A percentile compares a stretch with the other conserved stretches of the same genome.
phyloP scores from a whole-genome alignment of 2,888 invertebrate species.

The Caenorhabditis uteleia region DNA sequence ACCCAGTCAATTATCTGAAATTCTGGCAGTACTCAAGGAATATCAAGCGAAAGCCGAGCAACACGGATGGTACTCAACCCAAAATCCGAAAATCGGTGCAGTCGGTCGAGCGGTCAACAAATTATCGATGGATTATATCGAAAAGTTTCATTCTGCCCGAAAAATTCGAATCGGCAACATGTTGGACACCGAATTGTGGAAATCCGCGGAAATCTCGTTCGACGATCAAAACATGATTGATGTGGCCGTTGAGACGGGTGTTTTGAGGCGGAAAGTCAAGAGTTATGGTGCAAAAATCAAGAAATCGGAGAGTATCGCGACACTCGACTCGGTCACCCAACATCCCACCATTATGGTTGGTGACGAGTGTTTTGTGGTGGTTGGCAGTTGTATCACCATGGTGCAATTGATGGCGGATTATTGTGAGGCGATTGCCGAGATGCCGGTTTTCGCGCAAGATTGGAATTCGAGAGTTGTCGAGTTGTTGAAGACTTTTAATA shows the following conservation, averaged over 20 bases:
- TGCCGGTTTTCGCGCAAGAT: slow-evolving; percentile 73
- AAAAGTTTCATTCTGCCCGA: slow-evolving; percentile 86
- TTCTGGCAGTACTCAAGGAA: slow-evolving; percentile 23
- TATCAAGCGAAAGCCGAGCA: slow-evolving; percentile 30
- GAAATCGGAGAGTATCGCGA: slow-evolving; percentile 11
- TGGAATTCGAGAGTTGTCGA: slow-evolving; percentile 73
- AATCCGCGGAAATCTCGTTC: slow-evolving; percentile 85
- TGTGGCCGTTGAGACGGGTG: slow-evolving; percentile 21
- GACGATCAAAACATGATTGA: slow-evolving; percentile 84
- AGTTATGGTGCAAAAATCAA: slow-evolving; percentile 11
- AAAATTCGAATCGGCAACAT: slow-evolving; percentile 79
- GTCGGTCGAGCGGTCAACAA: slow-evolving; percentile 27
- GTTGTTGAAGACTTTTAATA: slow-evolving; percentile 73
- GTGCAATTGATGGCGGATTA: slow-evolving; percentile 91
- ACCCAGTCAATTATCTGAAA: slow-evolving; percentile 34
- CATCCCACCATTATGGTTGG: slow-evolving; percentile 42
- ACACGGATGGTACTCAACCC: slow-evolving; percentile 45
- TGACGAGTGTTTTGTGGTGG: slow-evolving; percentile 72
- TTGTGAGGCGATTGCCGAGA: slow-evolving; percentile 82
- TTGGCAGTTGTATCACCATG: slow-evolving; percentile 82
- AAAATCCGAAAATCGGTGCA: slow-evolving; percentile 18
- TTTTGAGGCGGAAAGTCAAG: too few species aligned
- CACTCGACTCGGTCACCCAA: slow-evolving; percentile 13
- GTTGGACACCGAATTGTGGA: slow-evolving; percentile 91
- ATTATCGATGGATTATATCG: slow-evolving; percentile 83